phyloP scores from a whole-genome alignment of 2,797 vertebrate genomes.

The Artibeus lituratus region DNA sequence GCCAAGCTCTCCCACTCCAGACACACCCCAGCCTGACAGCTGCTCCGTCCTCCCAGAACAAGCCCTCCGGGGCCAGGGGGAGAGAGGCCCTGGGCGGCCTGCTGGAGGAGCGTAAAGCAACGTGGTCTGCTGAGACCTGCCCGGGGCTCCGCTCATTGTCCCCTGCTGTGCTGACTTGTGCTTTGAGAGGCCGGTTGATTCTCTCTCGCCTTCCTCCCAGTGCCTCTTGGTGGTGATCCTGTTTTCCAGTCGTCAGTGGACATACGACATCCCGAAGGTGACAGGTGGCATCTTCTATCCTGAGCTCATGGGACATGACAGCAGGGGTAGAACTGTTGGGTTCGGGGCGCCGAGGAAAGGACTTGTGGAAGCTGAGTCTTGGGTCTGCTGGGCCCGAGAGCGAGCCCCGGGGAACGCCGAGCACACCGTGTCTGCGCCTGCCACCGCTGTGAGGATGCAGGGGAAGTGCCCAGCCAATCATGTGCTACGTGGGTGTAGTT shows the following conservation, averaged over 20 bases:
- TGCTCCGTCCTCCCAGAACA: neutral
- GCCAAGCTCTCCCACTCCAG: slow-evolving; percentile 64
- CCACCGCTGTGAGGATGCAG: neutral
- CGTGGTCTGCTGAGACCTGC: fast-evolving
- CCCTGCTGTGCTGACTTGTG: neutral
- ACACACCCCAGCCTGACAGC: slow-evolving; percentile 70
- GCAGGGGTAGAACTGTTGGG: neutral
- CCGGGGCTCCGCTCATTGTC: neutral
- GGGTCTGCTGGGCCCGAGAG: fast-evolving
- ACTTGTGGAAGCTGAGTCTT: fast-evolving
- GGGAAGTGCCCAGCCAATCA: neutral
- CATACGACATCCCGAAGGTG: neutral
- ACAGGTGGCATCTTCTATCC: neutral
- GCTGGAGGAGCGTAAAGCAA: neutral
- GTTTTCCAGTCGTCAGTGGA: neutral
- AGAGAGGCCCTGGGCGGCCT: fast-evolving
- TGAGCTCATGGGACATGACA: neutral
- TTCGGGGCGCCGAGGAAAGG: neutral
- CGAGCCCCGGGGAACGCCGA: neutral
- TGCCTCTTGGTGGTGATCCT: neutral
- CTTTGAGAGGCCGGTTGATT: neutral
- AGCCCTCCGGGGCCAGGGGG: neutral
- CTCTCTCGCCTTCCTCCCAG: neutral
- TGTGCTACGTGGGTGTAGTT: slow-evolving; percentile 10
- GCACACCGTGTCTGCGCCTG: neutral